Base-by-base conservation (phyloP, 2,797 vertebrate species). In the Muraenolepis orangiensis region DNA sequence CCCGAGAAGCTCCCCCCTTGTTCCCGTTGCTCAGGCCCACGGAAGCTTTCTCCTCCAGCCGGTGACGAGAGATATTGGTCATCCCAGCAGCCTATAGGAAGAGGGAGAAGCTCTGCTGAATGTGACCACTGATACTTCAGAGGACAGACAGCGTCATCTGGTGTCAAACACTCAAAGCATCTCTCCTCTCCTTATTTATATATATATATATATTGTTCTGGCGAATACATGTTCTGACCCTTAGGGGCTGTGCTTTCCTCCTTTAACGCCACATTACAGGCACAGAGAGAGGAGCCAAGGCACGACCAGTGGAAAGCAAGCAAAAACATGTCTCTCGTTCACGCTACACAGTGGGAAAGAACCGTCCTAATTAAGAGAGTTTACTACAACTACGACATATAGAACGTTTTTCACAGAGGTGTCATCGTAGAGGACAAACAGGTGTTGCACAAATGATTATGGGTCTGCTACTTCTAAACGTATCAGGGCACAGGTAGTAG, bases 131-230 rank as follows among this genome's bases (percentile, higher is more conserved):
- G 76, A 82, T 72, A 75, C 72, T 74, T 77, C 80, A 40, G 82
- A 81, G 81, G 81, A 87, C 85, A 87, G 82, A 90, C 67, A 90
- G 87, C 81, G 82, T 91, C 88, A 88, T 91, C 87, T 91, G 86
- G 85, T 7, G 82, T 87, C 83, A 78, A 29, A 80, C 84, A 83
- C 82, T 82, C 86, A 79, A n/a, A n/a, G 81, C 78, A 78, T 80
- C 81, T 76, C 74, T 82, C 75, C 72, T 57, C n/a, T n/a, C n/a
- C n/a, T n/a, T n/a, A n/a, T n/a, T n/a, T n/a, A n/a, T n/a, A n/a
- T n/a, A n/a, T n/a, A n/a, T n/a, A n/a, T n/a, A n/a, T n/a, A n/a
- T n/a, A n/a, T n/a, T n/a, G 71, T 78, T 84, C 76, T 67, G 79
- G 75, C 73, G 73, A 78, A 34, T 73, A 68, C 61, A 75, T 84